Percentiles rank a stretch among this genome's conserved stretches.
phyloP scores from a whole-genome alignment of 2,797 vertebrate genomes.

The Epinephelus awoara region DNA sequence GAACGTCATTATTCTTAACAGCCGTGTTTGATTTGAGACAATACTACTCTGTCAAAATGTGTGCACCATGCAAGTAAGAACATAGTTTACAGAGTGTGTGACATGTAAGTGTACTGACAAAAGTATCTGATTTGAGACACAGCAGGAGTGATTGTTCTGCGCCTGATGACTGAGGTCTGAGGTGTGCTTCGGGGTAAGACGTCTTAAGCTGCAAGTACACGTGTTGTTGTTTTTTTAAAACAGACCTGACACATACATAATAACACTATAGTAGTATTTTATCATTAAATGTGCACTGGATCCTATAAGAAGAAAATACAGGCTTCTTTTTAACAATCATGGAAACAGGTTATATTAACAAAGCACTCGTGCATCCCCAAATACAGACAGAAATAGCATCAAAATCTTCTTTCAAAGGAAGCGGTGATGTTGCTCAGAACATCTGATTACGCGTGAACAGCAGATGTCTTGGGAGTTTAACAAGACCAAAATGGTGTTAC shows the following conservation, averaged over 20 bases:
- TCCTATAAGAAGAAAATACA: not conserved
- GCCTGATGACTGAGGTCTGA: conserved; percentile 13
- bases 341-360: conserved; percentile 7
- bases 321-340: conserved; percentile 5
- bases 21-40: no score
- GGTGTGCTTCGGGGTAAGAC: no score
- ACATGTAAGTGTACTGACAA: no score
- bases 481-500: conserved; percentile 56
- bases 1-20: no score
- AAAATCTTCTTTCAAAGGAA: conserved; percentile 38
- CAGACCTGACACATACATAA: no score
- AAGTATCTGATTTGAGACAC: no score
- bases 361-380: conserved; percentile 11
- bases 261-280: no score
- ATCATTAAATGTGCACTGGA: not conserved
- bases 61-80: no score
- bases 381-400: conserved; percentile 40
- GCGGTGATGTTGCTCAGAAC: conserved; percentile 44
- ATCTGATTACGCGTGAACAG: conserved; percentile 68
- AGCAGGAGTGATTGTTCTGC: conserved; percentile 36
- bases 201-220: no score
- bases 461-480: conserved; percentile 64
- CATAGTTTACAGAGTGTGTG: no score
- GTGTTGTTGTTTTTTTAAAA: no score
- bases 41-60: no score